Conservation (phyloP, 2,888 invertebrate species). For the Andrena haemorrhoa region DNA sequence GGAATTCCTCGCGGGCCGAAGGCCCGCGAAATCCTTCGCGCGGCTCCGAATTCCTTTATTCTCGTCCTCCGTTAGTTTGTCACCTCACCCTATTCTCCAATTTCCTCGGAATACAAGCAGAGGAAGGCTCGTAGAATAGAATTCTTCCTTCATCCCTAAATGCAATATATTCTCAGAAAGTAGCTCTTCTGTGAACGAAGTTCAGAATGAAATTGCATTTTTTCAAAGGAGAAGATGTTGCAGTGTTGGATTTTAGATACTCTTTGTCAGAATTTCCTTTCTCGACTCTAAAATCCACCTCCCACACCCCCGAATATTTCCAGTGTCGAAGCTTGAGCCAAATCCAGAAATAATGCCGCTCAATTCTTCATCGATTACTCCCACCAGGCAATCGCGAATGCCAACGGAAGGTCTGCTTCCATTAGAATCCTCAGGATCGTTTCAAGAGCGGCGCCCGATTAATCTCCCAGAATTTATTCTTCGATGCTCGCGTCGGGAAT, state of each 20-base stretch:
- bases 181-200: too few relatives aligned
- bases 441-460: slow-evolving; percentile 11
- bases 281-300: too few relatives aligned
- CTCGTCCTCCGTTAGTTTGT: background rate
- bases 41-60: slow-evolving; percentile 6
- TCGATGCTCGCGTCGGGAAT: slow-evolving; percentile 23
- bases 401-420: slow-evolving; percentile 27
- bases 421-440: slow-evolving; percentile 11
- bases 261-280: too few relatives aligned
- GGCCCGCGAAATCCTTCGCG: slow-evolving; percentile 21
- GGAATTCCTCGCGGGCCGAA: slow-evolving; percentile 38
- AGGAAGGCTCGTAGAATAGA: too few relatives aligned
- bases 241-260: too few relatives aligned
- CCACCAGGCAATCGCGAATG: slow-evolving; percentile 1
- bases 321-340: background rate
- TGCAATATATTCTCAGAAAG: too few relatives aligned
- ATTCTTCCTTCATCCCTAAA: too few relatives aligned
- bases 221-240: too few relatives aligned
- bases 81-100: background rate
- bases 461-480: slow-evolving; percentile 45
- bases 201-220: too few relatives aligned
- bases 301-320: background rate
- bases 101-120: background rate
- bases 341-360: background rate
- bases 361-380: slow-evolving; percentile 2